Base-by-base conservation (phyloP, 2,888 invertebrate genomes). In the Agonum fuliginosum region DNA sequence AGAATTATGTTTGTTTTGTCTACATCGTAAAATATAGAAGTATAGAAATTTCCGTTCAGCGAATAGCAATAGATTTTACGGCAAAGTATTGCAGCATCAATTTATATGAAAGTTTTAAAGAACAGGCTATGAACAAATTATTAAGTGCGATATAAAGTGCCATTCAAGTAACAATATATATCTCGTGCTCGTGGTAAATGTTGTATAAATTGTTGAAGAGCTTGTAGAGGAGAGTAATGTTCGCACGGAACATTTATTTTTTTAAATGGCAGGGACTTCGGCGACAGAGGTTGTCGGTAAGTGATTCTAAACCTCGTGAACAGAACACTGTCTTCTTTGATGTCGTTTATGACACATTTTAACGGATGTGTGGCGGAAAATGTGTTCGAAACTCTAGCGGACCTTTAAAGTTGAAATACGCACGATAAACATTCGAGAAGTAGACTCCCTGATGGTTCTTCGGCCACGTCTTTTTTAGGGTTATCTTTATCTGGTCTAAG, bases 341-440 rank as follows among this genome's bases (percentile, higher is more conserved):
- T 65, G 65, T 67, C 67, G 41, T 41, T 67, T 67, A 41, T 67
- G 67, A 67, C 22, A 41, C 41, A 67, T 41, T 67, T 41, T 37
- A 65, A 24, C 22, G 12, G 54, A 54, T 12, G 24, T 12, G 65
- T 65, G 65, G 30, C 65, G 58, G 24, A 58, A 65, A 65, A 65
- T 65, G 65, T 20, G 65, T 54, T 12, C 14, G 65, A 14, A 65
- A 65, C 19, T 34, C 22, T 54, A 37, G 37, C 22, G 34, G 34
- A 14, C 34, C 67, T 67, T 67, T 19, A 41, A 41, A 67, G 17
- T 41, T n/a, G 37, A 34, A 67, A 67, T 67, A 14, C 67, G 67
- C 43, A 37, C 37, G 67, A 67, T 67, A 67, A 67, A 67, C 67
- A 67, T 41, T 37, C 67, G 14, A 30, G n/a, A n/a, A n/a, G n/a